Base-by-base conservation (phyloP, 2,888 invertebrate species). In the Nipponacmea schrenckii region DNA sequence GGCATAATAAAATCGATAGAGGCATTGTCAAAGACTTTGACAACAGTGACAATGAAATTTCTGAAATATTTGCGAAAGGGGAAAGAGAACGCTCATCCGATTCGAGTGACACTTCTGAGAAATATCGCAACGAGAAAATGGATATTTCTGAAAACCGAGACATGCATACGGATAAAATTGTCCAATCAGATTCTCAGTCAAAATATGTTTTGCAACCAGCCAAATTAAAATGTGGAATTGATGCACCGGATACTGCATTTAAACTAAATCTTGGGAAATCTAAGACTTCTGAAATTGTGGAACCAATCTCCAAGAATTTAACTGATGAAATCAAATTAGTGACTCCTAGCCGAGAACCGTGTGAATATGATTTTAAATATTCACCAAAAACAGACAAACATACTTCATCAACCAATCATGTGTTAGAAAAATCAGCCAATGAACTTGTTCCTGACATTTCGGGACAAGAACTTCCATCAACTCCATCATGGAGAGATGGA, bases 301-400 rank as follows among this genome's bases (percentile, higher is more conserved):
- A 24, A 24, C 39, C 39, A 10, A 56, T 56, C 15, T 2, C 20
- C 10, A 56, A 24, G 4, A 56, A 56, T 56, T 56, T 56, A 56
- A 56, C 66, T 44, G 66, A 46, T 44, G 66, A 46, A 46, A 44
- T 66, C 44, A 44, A 44, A 24, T 44, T 66, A 24, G 24, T 24
- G 46, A 44, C 24, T n/a, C 46, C 66, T 44, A 24, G 44, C 44
- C 24, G n/a, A 15, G 66, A 66, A 44, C 46, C 66, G 3, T 44
- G 66, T 44, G n/a, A 24, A 15, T 24, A 44, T n/a, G 46, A 66
- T 44, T 46, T 66, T 44, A 46, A 44, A 44, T 45, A 46, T 66
- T 20, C 66, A n/a, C 66, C 66, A 24, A 64, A 64, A 64, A n/a
- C 26, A 26, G 26, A 64, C 26, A 64, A 17, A n/a, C 31, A 17